Base-by-base conservation (phyloP, 2,888 invertebrate genomes). In the Nemotelus nigrinus region DNA sequence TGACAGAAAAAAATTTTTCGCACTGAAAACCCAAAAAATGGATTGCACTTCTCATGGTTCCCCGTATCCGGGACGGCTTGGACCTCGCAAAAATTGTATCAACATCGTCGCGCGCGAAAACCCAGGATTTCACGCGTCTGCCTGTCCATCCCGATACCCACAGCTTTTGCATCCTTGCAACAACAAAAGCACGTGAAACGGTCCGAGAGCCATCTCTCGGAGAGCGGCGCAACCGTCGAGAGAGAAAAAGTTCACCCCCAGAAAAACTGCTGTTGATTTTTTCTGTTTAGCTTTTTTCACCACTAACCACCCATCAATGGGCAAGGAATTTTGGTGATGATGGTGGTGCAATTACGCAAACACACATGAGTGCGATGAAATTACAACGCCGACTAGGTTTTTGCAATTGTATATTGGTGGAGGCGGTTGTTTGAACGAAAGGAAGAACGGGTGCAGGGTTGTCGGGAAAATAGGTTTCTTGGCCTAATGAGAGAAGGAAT, bases 1-100 rank as follows among this genome's bases (percentile, higher is more conserved):
- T 80, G 79, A 79, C 77, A 81, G 80, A 80, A 80, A 80, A 79
- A 80, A 78, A 68, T 80, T 80, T 79, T 80, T 80, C 80, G 81
- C 80, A 81, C 81, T 81, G 81, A 81, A 80, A 80, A 79, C 77
- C 77, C 70, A 72, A 79, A 79, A 80, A 80, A 79, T 72, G 67
- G 78, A 79, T 74, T 81, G 77, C 80, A 79, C 74, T 80, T 79
- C 78, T 80, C 79, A 77, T 77, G 77, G 79, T 78, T 71, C 70
- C 78, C 63, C 60, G 50, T 45, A 39, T 44, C 47, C 10, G 55
- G 64, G 64, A 45, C 57, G 55, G 72, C 77, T 77, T 60, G 64
- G 76, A 67, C 50, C 76, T 77, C 60, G 77, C 77, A 77, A 75
- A 79, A 78, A 74, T 57, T 25, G 41, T 74, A 64, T 77, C 58